Evolutionary conservation across 2,113 vertebrate genomes (phyloP).

Genomic region (Gnathonemus echidnorhynchus): DNA sequence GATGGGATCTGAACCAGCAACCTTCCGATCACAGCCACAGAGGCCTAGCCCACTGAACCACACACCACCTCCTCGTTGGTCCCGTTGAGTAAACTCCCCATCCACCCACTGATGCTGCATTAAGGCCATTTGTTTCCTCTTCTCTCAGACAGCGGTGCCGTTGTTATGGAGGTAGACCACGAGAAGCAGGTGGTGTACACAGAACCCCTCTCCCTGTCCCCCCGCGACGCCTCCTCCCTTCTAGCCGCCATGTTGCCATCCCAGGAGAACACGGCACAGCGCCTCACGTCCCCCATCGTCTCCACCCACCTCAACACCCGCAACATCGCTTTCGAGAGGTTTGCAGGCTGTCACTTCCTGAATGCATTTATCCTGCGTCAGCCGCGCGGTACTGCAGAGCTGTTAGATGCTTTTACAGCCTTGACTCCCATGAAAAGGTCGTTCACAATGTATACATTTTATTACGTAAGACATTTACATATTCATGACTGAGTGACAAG

Average conservation of each 20-base stretch:
- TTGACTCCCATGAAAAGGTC: background rate
- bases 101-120: background rate
- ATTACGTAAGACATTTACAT: background rate
- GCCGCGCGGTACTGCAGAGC: background rate
- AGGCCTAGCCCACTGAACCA: background rate
- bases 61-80: background rate
- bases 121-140: background rate
- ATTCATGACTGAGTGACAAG: background rate
- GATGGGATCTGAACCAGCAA: background rate
- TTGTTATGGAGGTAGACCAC: slow-evolving; percentile 96
- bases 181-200: slow-evolving; percentile 94
- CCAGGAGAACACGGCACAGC: slow-evolving; percentile 83
- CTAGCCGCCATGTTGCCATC: slow-evolving; percentile 86
- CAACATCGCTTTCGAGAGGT: slow-evolving; percentile 92
- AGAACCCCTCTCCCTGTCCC: slow-evolving; percentile 72
- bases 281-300: slow-evolving; percentile 84
- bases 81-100: background rate
- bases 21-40: background rate
- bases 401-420: background rate
- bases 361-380: background rate
- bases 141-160: slow-evolving; percentile 72
- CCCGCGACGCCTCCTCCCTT: slow-evolving; percentile 75
- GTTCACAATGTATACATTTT: background rate
- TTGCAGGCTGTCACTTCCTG: background rate
- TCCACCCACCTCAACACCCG: slow-evolving; percentile 91